A percentile compares a stretch with the other conserved stretches of the same genome.
Conservation (phyloP, 2,888 invertebrate genomes). For the Cryptocheilus praepositus region DNA sequence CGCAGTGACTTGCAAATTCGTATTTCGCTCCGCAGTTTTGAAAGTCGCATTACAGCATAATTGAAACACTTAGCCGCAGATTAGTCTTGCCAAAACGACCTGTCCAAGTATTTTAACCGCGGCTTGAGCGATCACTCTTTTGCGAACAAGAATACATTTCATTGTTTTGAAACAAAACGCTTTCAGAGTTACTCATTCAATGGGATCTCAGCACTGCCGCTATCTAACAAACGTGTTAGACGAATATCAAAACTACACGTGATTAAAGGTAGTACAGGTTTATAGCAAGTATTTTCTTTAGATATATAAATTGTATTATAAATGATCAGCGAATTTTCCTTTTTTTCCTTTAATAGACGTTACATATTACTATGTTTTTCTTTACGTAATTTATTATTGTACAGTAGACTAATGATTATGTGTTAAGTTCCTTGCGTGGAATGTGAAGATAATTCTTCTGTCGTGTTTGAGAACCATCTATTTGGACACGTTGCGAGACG, state of each 20-base stretch:
- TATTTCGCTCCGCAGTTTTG: conserved; percentile 35
- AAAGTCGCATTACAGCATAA: conserved; percentile 18
- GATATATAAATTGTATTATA: conserved; percentile 59
- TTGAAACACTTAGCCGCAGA: conserved; percentile 20
- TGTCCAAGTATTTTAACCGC: too few species aligned
- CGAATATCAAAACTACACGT: conserved; percentile 57
- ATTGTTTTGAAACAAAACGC: not conserved
- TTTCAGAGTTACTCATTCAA: conserved; percentile 31
- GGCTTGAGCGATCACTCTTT: too few species aligned
- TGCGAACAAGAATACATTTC: too few species aligned
- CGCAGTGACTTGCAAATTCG: conserved; percentile 58
- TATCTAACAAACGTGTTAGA: conserved; percentile 56
- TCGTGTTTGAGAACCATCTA: conserved; percentile 23
- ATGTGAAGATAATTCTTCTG: conserved; percentile 60
- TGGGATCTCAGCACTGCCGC: conserved; percentile 30
- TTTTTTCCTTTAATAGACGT: conserved; percentile 35
- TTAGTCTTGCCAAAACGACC: conserved; percentile 7
- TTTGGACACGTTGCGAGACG: not conserved
- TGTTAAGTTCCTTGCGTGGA: conserved; percentile 57
- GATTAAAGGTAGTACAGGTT: conserved; percentile 57
- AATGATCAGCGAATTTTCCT: conserved; percentile 59
- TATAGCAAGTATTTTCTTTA: conserved; percentile 54
- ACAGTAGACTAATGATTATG: conserved; percentile 72
- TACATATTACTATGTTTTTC: conserved; percentile 50
- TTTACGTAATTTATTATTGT: conserved; percentile 62